These are phyloP conservation scores for Caiman crocodilus DNA, from an alignment of 2,797 vertebrate species.

Conservation along the genomic window DNA sequence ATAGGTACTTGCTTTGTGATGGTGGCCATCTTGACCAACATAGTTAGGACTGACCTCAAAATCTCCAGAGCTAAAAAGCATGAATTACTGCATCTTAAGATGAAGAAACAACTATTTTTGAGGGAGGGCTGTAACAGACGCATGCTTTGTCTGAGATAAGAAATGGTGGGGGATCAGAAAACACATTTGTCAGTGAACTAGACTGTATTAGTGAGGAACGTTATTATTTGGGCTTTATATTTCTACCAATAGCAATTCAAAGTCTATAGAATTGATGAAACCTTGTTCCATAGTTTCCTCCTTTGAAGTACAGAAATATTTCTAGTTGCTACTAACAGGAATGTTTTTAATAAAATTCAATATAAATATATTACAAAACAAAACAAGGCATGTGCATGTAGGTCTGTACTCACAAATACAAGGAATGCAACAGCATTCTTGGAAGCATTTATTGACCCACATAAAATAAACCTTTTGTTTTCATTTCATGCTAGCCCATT, in stretches of 20 bases:
- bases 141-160: not conserved
- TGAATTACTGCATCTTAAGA: not conserved
- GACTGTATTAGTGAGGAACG: not conserved
- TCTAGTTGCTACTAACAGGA: not conserved
- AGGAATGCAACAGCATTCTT: not conserved
- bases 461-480: not conserved
- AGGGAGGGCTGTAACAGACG: not conserved
- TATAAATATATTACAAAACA: not conserved
- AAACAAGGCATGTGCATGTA: not conserved
- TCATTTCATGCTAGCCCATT: not conserved
- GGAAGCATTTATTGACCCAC: not conserved
- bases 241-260: not conserved
- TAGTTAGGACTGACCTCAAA: not conserved
- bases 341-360: not conserved
- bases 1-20: not conserved
- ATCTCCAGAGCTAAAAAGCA: not conserved
- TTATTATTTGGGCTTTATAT: not conserved
- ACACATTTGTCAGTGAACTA: not conserved
- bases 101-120: not conserved
- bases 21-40: slow-evolving; percentile 12
- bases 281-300: not conserved
- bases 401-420: not conserved
- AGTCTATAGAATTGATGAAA: not conserved
- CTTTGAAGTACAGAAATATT: not conserved
- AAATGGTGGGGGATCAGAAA: not conserved